Conservation (phyloP, 2,797 vertebrate species). For the Helostoma temminkii region DNA sequence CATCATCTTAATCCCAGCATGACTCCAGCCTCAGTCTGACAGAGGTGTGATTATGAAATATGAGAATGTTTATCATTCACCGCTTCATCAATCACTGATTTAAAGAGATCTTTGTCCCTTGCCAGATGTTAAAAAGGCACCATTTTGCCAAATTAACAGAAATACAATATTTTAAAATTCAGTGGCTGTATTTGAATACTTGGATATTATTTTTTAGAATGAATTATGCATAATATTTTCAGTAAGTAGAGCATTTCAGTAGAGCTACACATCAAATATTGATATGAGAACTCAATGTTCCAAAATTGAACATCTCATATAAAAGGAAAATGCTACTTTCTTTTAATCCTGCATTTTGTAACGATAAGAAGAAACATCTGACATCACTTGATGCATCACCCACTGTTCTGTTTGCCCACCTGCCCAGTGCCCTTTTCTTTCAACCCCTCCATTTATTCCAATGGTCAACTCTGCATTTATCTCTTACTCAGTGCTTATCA, state of each 20-base stretch:
- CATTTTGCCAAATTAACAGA: no score
- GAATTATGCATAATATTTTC: no score
- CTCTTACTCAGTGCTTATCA: conserved; percentile 24
- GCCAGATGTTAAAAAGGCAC: no score
- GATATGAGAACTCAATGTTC: not conserved
- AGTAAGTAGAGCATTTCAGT: not conserved
- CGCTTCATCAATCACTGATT: no score
- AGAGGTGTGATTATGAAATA: no score
- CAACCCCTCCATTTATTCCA: not conserved
- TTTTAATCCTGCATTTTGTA: not conserved
- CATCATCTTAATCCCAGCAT: not conserved
- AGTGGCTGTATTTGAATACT: no score
- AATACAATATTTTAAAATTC: no score
- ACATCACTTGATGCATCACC: not conserved
- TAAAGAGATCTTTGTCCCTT: no score
- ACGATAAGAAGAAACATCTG: not conserved
- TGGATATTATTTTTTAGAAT: no score
- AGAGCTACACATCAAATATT: not conserved
- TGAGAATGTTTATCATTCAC: no score
- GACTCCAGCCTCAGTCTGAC: no score
- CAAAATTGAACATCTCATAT: not conserved
- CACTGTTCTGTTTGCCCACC: not conserved
- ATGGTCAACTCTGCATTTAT: not conserved
- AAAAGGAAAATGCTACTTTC: not conserved
- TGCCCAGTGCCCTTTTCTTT: not conserved